These are phyloP conservation scores for Troilus luridus DNA, from an alignment of 2,888 invertebrate species.

Conservation along the genomic window DNA sequence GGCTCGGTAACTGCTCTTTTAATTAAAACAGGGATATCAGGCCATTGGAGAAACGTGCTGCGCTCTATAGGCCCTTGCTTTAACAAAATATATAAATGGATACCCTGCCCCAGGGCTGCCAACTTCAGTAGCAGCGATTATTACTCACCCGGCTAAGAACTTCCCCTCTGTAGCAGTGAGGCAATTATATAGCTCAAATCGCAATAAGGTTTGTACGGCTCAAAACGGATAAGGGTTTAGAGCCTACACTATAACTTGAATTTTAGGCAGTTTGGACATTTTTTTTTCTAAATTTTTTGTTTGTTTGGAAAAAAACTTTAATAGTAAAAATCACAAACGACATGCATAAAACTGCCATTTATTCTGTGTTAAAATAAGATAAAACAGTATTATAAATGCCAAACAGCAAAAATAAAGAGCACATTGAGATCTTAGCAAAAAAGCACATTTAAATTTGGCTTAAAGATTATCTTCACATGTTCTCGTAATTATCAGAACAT, in stretches of 20 bases:
- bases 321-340: too few species aligned
- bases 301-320: too few species aligned
- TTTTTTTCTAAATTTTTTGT: too few species aligned
- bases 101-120: background rate
- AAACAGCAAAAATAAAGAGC: too few species aligned
- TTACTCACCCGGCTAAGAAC: background rate
- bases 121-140: background rate
- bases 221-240: background rate
- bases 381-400: too few species aligned
- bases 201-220: background rate
- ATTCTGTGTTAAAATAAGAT: too few species aligned
- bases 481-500: too few species aligned
- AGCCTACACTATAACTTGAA: background rate
- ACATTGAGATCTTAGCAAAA: too few species aligned
- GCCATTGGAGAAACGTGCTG: constrained; percentile 43
- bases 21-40: constrained; percentile 24
- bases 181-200: background rate
- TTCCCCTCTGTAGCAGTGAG: background rate
- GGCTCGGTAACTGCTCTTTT: background rate
- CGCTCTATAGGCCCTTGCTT: background rate
- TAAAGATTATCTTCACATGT: too few species aligned
- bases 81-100: constrained; percentile 9
- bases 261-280: too few species aligned
- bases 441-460: too few species aligned
- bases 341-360: too few species aligned